phyloP scores from a whole-genome alignment of 2,888 invertebrate species.

The Pocota personata region DNA sequence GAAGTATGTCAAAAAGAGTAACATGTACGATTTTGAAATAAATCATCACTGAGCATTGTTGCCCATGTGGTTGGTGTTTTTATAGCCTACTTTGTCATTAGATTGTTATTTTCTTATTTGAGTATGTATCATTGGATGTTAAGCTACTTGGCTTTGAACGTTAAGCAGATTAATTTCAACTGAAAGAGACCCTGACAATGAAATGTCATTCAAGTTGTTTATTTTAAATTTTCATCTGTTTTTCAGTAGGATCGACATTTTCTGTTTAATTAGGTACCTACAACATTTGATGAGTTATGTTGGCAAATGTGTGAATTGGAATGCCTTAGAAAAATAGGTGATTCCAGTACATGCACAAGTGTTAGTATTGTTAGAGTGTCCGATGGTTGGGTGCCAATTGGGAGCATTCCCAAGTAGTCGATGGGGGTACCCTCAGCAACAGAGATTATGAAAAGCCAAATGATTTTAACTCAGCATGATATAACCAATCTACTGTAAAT shows the following conservation, averaged over 20 bases:
- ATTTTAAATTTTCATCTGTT: neutral
- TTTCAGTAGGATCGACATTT: neutral
- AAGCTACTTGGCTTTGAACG: neutral
- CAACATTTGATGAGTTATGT: neutral
- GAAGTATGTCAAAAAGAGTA: constrained; percentile 47
- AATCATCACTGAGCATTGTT: neutral
- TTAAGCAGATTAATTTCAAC: neutral
- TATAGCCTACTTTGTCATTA: constrained; percentile 42
- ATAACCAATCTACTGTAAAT: too few relatives aligned
- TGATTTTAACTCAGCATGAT: too few relatives aligned
- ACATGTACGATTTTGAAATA: constrained; percentile 37
- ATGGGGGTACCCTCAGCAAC: too few relatives aligned
- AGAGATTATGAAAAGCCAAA: too few relatives aligned
- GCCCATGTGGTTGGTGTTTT: neutral
- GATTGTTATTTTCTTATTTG: neutral
- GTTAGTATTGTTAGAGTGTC: too few relatives aligned
- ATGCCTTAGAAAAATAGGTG: too few relatives aligned
- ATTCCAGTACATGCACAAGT: too few relatives aligned
- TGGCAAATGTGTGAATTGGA: neutral
- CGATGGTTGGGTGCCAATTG: too few relatives aligned
- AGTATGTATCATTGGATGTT: neutral
- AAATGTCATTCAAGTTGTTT: constrained; percentile 14
- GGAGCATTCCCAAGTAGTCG: too few relatives aligned
- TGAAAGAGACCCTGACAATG: constrained; percentile 12
- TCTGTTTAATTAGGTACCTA: neutral